Percentiles rank a stretch among this genome's conserved stretches.
Evolutionary conservation across 53 echinoderm and acorn worm genomes (phyloP).

Genomic region (Patiria pectinifera): DNA sequence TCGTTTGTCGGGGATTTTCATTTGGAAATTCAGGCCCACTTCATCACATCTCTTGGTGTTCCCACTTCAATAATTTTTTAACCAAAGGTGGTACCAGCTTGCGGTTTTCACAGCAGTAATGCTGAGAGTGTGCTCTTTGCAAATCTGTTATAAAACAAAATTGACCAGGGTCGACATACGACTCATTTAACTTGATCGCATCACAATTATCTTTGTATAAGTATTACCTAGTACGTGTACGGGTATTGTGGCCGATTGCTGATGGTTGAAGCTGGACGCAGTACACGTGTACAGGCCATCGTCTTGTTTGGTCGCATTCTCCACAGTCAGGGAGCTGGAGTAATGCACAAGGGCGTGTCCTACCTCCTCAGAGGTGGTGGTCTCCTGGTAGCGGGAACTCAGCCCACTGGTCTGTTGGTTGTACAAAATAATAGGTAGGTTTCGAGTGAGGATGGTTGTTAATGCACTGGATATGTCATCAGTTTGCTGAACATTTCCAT

Average conservation of each 20-base stretch:
- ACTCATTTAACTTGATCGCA: no score
- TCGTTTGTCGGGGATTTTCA: not conserved
- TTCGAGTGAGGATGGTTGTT: not conserved
- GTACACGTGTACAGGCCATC: conserved; percentile 81
- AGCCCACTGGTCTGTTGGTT: not conserved
- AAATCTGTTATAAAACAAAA: not conserved
- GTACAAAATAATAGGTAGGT: not conserved
- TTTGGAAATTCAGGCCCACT: no score
- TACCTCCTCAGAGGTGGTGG: not conserved
- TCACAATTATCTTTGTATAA: not conserved
- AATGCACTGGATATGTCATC: not conserved
- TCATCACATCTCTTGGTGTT: no score
- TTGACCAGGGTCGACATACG: not conserved
- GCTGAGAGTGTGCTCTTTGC: no score
- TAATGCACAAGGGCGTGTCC: conserved; percentile 7
- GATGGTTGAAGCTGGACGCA: conserved; percentile 70
- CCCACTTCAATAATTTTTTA: no score
- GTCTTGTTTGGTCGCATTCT: conserved; percentile 70
- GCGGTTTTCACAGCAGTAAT: no score
- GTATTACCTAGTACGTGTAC: conserved; percentile 75
- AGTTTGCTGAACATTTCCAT: not conserved
- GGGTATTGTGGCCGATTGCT: conserved; percentile 55
- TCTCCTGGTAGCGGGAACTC: conserved; percentile 8
- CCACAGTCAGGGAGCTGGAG: conserved; percentile 58
- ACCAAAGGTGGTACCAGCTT: no score